Evolutionary conservation across 2,888 invertebrate genomes (phyloP), one percentile per base, ranked within the genome.

Genomic region (Cotesia congregata): DNA sequence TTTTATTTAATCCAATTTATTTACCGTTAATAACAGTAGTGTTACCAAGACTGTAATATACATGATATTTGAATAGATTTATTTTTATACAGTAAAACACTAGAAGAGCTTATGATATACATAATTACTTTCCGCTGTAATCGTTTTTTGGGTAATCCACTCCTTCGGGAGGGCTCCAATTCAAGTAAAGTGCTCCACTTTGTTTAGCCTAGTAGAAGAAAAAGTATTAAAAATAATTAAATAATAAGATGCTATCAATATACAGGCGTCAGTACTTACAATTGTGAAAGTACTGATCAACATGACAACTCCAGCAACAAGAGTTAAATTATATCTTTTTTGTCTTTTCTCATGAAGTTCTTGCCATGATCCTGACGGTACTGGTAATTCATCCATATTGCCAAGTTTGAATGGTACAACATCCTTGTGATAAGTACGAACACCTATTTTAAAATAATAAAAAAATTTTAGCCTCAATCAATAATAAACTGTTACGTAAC

Each of bases 311-410:
- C 96, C 95, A 70, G 91, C 84, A 7, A 91, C 82, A 70, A 97
- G 91, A 12, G 92, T 90, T 6, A 92, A 87, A 84, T 95, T 96
- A 91, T 94, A 94, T 84, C 91, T 92, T 80, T 92, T 90, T 86
- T 96, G 94, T 78, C 91, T 91, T 50, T 92, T 92, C 74, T 93
- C 92, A 84, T 95, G 85, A 68, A 92, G 88, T 73, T 94, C 92
- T 86, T 95, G 91, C 96, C 96, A 97, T 30, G 94, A 93, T 75
- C 96, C 96, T 77, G 91, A 90, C 0, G 96, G 96, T 71, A 93
- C 91, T 0, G 95, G 95, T 86, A 96, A 88, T 86, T 96, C 96
- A 83, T 95, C 94, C 93, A 95, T 93, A 9, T 92, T 92, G 1
- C 92, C 88, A 0, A 89, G 86, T 85, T 90, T 84, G 41, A 77